Evolutionary conservation across 2,113 vertebrate genomes (phyloP), one percentile per base, ranked within the genome.

Genomic region (Eretmodus cyanostictus): DNA sequence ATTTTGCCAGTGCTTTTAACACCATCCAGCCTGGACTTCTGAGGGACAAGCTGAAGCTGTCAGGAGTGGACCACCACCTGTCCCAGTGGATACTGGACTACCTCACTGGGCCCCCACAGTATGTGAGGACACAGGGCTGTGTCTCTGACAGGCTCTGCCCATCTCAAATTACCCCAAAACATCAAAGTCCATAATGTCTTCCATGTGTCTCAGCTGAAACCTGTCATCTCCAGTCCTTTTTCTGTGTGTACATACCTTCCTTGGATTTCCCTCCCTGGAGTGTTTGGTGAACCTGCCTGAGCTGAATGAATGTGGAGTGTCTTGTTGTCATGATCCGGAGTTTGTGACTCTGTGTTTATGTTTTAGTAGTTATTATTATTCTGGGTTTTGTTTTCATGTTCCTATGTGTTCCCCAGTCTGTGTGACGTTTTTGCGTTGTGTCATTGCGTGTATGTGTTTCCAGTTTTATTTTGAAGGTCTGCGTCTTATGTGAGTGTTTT

Each of bases 171-270:
- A 61, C 29, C 57, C 57, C 57, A 34, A 61, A 61, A 61, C 57
- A 61, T 61, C 27, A 59, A 31, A 59, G 27, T 34, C 57, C 57
- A 34, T 61, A 61, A 61, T 61, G 9, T 61, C 57, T 61, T 61
- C 57, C 57, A 34, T 34, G 29, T 61, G 57, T 61, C 27, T 54
- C 53, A 12, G 3, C n/a, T 61, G 29, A 61, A 61, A 34, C 57
- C 5, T 61, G 57, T 61, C 57, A 61, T 61, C 29, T 61, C 29
- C 57, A 0, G 57, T 61, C 57, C 29, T 19, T 61, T 61, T 34
- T 61, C 57, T 61, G 29, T 34, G 57, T 61, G 57, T 61, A 4
- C 14, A 61, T 0, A 34, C 16, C 16, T 34, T 34, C 59, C 29
- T 34, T 63, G 29, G 29, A 34, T 63, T 63, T 63, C 5, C 59